Evolutionary conservation across 1,140 invertebrate genomes (phyloP).

Genomic region (Maconellicoccus hirsutus): DNA sequence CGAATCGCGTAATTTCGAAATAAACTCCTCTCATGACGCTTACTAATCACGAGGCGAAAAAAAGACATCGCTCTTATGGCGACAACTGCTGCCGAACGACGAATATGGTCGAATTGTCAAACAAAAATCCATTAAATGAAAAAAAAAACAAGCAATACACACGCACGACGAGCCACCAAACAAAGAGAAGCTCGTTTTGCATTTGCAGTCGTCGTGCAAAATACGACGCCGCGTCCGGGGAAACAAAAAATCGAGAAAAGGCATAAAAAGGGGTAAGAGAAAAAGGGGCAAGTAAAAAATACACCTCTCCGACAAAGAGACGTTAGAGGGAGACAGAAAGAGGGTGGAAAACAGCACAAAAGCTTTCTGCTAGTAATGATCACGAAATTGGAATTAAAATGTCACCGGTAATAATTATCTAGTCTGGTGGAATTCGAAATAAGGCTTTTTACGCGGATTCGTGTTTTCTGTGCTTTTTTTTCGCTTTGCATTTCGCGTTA

Average conservation of each 20-base stretch:
- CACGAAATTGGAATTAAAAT: conserved; percentile 22
- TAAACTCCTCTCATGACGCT: too few relatives aligned
- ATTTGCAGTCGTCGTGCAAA: background rate
- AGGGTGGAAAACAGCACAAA: background rate
- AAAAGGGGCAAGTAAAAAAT: background rate
- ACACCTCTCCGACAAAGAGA: too few relatives aligned
- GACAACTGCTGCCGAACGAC: too few relatives aligned
- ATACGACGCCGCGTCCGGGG: too few relatives aligned
- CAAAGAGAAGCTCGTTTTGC: background rate
- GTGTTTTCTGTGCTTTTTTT: conserved; percentile 1
- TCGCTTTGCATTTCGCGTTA: background rate
- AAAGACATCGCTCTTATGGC: too few relatives aligned
- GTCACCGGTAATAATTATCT: conserved; percentile 21
- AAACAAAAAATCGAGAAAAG: too few relatives aligned
- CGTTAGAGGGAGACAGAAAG: background rate
- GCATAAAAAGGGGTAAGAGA: background rate
- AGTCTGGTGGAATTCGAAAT: conserved; percentile 17
- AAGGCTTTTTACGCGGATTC: conserved; percentile 14
- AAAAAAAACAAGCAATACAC: background rate
- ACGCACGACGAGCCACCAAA: too few relatives aligned
- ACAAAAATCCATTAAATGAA: background rate
- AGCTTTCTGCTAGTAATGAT: conserved; percentile 15
- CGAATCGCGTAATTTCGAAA: too few relatives aligned
- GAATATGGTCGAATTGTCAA: background rate
- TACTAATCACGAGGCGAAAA: too few relatives aligned